These are phyloP conservation scores for Athripsodes cinereus DNA, from an alignment of 2,888 invertebrate genomes.

Conservation along the genomic window DNA sequence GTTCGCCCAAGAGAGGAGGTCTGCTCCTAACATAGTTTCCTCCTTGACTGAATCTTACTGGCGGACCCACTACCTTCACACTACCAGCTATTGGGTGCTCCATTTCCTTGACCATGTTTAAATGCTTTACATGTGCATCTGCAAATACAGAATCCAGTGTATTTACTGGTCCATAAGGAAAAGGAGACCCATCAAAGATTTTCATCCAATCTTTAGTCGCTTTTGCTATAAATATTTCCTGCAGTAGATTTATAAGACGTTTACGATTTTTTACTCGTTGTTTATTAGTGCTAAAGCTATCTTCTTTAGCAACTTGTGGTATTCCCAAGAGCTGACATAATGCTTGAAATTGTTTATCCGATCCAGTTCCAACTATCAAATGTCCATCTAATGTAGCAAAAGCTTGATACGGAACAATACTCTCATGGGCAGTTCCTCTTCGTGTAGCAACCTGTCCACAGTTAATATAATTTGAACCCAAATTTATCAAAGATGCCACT, in stretches of 20 bases:
- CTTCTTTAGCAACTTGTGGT: slow-evolving; percentile 54
- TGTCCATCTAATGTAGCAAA: slow-evolving; percentile 79
- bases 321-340: slow-evolving; percentile 61
- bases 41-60: slow-evolving; percentile 73
- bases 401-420: slow-evolving; percentile 91
- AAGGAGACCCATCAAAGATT: slow-evolving; percentile 64
- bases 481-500: slow-evolving; percentile 80
- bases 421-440: slow-evolving; percentile 92
- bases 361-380: slow-evolving; percentile 83
- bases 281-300: slow-evolving; percentile 65
- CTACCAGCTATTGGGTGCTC: slow-evolving; percentile 62
- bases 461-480: slow-evolving; percentile 87
- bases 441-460: slow-evolving; percentile 68
- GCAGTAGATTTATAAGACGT: slow-evolving; percentile 58
- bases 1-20: slow-evolving; percentile 84
- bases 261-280: slow-evolving; percentile 70
- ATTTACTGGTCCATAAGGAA: slow-evolving; percentile 90
- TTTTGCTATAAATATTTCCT: slow-evolving; percentile 53
- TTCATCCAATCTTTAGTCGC: slow-evolving; percentile 69
- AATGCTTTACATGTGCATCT: slow-evolving; percentile 76
- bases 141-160: slow-evolving; percentile 77
- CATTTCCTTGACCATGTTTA: slow-evolving; percentile 66
- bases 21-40: slow-evolving; percentile 63
- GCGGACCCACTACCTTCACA: slow-evolving; percentile 78
- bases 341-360: slow-evolving; percentile 71